Percentiles rank a stretch among this genome's conserved stretches.
phyloP scores from a whole-genome alignment of 1,140 invertebrate species.

The Conus betulinus region DNA sequence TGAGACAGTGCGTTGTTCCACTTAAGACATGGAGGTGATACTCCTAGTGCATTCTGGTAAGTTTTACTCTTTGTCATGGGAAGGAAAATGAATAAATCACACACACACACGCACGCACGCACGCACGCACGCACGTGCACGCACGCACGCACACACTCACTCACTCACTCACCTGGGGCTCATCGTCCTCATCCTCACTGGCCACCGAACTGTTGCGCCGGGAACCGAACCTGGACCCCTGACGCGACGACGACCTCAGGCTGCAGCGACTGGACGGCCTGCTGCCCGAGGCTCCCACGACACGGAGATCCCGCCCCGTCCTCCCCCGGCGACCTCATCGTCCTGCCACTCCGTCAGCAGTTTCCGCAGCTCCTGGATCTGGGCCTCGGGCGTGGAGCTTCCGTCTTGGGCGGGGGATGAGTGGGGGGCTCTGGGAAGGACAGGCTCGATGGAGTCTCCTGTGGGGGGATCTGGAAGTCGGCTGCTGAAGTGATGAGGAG shows the following conservation, averaged over 20 bases:
- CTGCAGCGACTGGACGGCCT: conserved; percentile 20
- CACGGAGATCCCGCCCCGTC: not conserved
- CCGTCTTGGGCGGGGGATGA: not conserved
- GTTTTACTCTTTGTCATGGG: too few species aligned
- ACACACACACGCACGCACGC: too few species aligned
- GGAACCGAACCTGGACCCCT: conserved; percentile 11
- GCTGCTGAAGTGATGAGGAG: not conserved
- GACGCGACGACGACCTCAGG: conserved; percentile 1
- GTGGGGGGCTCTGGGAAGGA: not conserved
- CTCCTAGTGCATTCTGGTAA: too few species aligned
- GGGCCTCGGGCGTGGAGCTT: not conserved
- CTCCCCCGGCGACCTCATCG: too few species aligned
- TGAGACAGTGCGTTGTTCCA: too few species aligned
- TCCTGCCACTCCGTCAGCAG: conserved; percentile 11
- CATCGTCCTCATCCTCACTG: conserved; percentile 20
- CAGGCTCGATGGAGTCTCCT: not conserved
- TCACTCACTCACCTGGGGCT: not conserved
- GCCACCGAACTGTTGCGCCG: not conserved
- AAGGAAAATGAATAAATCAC: too few species aligned
- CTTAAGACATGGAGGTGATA: too few species aligned
- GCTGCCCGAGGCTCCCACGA: not conserved
- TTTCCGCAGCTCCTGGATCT: conserved; percentile 7
- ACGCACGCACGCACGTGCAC: too few species aligned
- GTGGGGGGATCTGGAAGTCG: not conserved
- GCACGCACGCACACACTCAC: too few species aligned